Base-by-base conservation (phyloP, 2,888 invertebrate genomes). In the Incurvaria masculella region DNA sequence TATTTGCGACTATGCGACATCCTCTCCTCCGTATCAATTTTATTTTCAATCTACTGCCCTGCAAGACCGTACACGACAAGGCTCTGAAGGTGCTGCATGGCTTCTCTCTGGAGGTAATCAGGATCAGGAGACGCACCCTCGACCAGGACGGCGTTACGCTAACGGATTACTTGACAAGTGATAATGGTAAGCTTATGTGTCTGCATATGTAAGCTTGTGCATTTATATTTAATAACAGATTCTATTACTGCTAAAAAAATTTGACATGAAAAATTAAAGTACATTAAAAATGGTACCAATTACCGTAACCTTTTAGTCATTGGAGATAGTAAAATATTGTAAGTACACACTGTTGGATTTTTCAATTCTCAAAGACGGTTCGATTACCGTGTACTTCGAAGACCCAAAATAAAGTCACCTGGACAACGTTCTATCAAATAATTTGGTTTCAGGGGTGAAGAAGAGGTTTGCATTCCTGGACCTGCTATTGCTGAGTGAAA, bases 391-490 rank as follows among this genome's bases (percentile, higher is more conserved):
- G n/a, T n/a, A n/a, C n/a, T n/a, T n/a, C n/a, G n/a, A n/a, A n/a
- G n/a, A n/a, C n/a, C n/a, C n/a, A n/a, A n/a, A n/a, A n/a, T n/a
- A n/a, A n/a, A n/a, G n/a, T n/a, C n/a, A n/a, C n/a, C n/a, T n/a
- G n/a, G n/a, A n/a, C n/a, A n/a, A n/a, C n/a, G n/a, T n/a, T n/a
- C n/a, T n/a, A n/a, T n/a, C n/a, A n/a, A n/a, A n/a, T n/a, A n/a
- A n/a, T n/a, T n/a, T 33, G 33, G 14, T 59, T 60, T 3, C 39
- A 65, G 85, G 82, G 21, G 72, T 72, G 11, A 84, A 81, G 56
- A 84, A 82, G 53, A 83, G 83, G 59, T 78, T 83, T 58, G 85
- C 85, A 0, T 87, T 89, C 58, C 66, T 89, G 58, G 88, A 89
- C 68, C 68, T 87, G 39, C 61, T 89, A 4, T 62, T 89, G 14